A percentile compares a stretch with the other conserved stretches of the same genome.
Evolutionary conservation across 2,888 invertebrate genomes (phyloP).

Genomic region (Ptilodon capucinus): DNA sequence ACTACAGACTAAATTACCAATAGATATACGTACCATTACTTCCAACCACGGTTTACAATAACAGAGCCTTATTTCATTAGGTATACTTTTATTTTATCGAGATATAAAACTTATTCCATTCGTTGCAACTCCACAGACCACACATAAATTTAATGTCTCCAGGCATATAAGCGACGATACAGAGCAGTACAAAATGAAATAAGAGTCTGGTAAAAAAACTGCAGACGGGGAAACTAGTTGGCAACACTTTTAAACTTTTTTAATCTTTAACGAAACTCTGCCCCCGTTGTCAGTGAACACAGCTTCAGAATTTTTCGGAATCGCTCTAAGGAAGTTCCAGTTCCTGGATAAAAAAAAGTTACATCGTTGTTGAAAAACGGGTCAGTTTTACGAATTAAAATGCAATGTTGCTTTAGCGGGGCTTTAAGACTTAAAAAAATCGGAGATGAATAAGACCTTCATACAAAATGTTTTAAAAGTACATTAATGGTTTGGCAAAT

Average conservation of each 20-base stretch:
- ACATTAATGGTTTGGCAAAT: no score
- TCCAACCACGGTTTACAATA: no score
- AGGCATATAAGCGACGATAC: not conserved
- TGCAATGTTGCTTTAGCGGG: no score
- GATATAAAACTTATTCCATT: not conserved
- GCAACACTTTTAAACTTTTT: constrained; percentile 53
- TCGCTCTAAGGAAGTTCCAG: constrained; percentile 43
- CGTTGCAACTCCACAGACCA: constrained; percentile 1
- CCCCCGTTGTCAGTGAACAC: constrained; percentile 39
- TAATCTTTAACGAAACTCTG: constrained; percentile 51
- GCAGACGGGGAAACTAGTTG: constrained; percentile 32
- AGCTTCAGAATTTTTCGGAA: constrained; percentile 45
- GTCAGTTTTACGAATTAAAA: no score
- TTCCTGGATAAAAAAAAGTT: constrained; percentile 41
- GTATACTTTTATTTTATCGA: not conserved
- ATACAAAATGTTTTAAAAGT: no score
- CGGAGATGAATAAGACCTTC: no score
- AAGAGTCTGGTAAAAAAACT: no score
- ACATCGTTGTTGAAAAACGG: constrained; percentile 25
- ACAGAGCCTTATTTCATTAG: no score
- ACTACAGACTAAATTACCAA: no score
- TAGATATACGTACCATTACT: no score
- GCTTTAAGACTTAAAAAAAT: no score
- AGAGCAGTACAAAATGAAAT: constrained; percentile 3
- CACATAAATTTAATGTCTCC: not conserved